These are phyloP conservation scores for Pristionchus mayeri DNA, from an alignment of 2,888 invertebrate species.

Conservation along the genomic window DNA sequence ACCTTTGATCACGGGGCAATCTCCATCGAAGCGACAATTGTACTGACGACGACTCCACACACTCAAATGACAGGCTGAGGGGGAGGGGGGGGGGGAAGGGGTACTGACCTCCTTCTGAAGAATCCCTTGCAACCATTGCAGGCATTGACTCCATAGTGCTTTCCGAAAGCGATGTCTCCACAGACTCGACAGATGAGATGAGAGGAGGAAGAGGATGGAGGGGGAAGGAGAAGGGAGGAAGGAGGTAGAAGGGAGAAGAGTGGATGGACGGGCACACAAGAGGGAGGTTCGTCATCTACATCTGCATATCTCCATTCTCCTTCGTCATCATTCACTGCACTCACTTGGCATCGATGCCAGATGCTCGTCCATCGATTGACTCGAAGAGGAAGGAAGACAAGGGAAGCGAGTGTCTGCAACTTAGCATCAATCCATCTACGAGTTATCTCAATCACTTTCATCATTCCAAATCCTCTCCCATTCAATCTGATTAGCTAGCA, in stretches of 20 bases:
- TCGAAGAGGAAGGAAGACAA: background rate
- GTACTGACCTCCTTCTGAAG: slow-evolving; percentile 55
- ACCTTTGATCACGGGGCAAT: slow-evolving; percentile 70
- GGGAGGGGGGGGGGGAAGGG: background rate
- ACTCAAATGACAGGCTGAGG: slow-evolving; percentile 54
- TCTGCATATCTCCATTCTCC: background rate
- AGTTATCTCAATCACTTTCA: too few species aligned
- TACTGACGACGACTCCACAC: slow-evolving; percentile 70
- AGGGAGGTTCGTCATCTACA: background rate
- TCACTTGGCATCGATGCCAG: background rate
- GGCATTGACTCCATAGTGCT: slow-evolving; percentile 67
- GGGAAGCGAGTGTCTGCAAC: background rate
- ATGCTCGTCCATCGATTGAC: background rate
- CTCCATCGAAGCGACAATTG: slow-evolving; percentile 70
- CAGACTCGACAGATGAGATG: slow-evolving; percentile 63
- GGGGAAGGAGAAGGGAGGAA: background rate
- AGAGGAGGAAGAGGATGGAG: slow-evolving; percentile 4
- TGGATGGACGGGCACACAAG: background rate
- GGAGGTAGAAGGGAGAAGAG: slow-evolving; percentile 20
- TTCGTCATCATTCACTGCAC: background rate
- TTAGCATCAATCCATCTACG: background rate
- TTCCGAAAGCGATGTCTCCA: slow-evolving; percentile 67
- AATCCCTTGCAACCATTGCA: slow-evolving; percentile 69
- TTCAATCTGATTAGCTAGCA: too few species aligned
- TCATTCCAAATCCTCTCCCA: too few species aligned